phyloP scores from a whole-genome alignment of 1,140 invertebrate genomes.

The Oryzaephilus surinamensis region DNA sequence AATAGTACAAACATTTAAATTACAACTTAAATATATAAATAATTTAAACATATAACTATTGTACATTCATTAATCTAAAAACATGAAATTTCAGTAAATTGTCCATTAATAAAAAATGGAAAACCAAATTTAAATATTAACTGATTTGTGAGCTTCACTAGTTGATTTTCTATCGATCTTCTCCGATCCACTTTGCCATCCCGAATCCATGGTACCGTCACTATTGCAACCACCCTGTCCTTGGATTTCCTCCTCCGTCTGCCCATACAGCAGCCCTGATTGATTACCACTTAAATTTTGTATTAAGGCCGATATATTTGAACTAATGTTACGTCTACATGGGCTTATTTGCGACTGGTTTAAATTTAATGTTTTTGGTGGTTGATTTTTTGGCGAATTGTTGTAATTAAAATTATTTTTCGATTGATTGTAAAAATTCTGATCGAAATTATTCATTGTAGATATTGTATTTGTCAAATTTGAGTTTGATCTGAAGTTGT shows the following conservation, averaged over 20 bases:
- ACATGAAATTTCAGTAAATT: neutral
- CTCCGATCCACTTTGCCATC: constrained; percentile 36
- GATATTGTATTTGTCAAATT: constrained; percentile 33
- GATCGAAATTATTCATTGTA: constrained; percentile 27
- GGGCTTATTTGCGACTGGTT: constrained; percentile 15
- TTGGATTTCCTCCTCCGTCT: constrained; percentile 30
- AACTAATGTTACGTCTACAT: constrained; percentile 25
- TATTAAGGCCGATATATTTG: constrained; percentile 34
- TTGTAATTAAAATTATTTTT: constrained; percentile 18
- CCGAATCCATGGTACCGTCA: constrained; percentile 35
- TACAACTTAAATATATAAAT: too few relatives aligned
- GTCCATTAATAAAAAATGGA: neutral
- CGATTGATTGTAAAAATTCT: constrained; percentile 24
- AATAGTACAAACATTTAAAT: too few relatives aligned
- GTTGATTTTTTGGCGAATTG: constrained; percentile 20
- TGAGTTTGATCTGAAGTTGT: constrained; percentile 16
- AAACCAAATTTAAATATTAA: constrained; percentile 17
- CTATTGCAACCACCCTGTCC: constrained; percentile 29
- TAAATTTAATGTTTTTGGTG: constrained; percentile 27
- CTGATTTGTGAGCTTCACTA: constrained; percentile 14
- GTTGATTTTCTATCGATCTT: constrained; percentile 21
- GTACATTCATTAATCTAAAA: neutral
- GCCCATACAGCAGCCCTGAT: constrained; percentile 31
- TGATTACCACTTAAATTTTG: constrained; percentile 35
- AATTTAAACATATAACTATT: too few relatives aligned